These are phyloP conservation scores for Monopis laevigella DNA, from an alignment of 2,888 invertebrate genomes.

Conservation along the genomic window DNA sequence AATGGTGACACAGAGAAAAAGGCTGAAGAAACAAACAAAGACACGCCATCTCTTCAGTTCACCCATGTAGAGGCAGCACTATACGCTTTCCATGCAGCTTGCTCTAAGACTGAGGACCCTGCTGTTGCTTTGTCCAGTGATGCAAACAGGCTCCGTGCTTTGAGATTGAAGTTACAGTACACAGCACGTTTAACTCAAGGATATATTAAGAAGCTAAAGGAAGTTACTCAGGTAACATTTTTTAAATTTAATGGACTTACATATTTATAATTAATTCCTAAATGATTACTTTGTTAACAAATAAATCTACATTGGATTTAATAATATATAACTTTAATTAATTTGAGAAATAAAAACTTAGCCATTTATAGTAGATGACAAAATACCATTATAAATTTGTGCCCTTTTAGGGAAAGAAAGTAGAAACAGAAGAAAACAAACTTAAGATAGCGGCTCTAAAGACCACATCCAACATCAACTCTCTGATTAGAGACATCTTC, in stretches of 20 bases:
- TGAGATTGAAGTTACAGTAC: slow-evolving; percentile 87
- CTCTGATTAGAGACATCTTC: slow-evolving; percentile 92
- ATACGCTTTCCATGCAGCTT: slow-evolving; percentile 79
- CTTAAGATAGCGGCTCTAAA: slow-evolving; percentile 83
- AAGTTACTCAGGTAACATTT: slow-evolving; percentile 61
- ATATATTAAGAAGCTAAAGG: slow-evolving; percentile 75
- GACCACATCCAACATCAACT: slow-evolving; percentile 92
- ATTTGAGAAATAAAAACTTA: too few relatives aligned
- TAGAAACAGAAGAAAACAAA: slow-evolving; percentile 82
- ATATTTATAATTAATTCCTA: too few relatives aligned
- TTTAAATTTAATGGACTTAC: too few relatives aligned
- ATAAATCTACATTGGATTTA: too few relatives aligned
- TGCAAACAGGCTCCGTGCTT: slow-evolving; percentile 80
- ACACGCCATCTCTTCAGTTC: slow-evolving; percentile 88
- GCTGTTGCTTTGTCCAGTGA: slow-evolving; percentile 77
- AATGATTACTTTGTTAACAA: too few relatives aligned
- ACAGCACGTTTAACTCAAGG: slow-evolving; percentile 93
- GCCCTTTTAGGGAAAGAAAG: slow-evolving; percentile 75
- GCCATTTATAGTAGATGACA: too few relatives aligned
- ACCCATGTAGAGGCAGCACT: slow-evolving; percentile 93
- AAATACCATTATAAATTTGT: too few relatives aligned
- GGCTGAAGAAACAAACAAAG: slow-evolving; percentile 34
- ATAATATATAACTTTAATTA: too few relatives aligned
- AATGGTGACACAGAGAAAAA: slow-evolving; percentile 46
- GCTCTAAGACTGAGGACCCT: slow-evolving; percentile 79